Evolutionary conservation across 2,113 vertebrate genomes (phyloP), one percentile per base, ranked within the genome.

Genomic region (Diglossa brunneiventris): DNA sequence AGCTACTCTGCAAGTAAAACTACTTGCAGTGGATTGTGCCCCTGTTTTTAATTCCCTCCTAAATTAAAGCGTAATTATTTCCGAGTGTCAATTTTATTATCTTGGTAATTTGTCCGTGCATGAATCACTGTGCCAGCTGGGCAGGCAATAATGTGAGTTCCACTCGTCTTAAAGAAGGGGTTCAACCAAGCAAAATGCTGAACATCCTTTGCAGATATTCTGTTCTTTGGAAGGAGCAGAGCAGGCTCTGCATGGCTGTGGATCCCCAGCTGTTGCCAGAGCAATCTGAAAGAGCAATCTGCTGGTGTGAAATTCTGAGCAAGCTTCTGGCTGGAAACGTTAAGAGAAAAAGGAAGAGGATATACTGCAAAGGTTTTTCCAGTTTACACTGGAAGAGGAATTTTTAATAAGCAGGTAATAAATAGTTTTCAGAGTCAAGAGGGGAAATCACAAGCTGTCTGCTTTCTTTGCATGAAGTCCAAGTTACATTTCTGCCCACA

Each of bases 31-130:
- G 15, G 50, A 59, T 49, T 70, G 82, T 55, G 42, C 33, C 87
- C 1, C 2, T 28, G 52, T 67, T 83, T 88, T 69, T 77, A 73
- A 94, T 93, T 77, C 63, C 59, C 47, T 81, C 39, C 69, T 93
- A 94, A 91, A 91, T 83, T 62, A 90, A 91, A 94, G 78, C 74
- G 85, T 87, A 87, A 79, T 94, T 73, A 76, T 92, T 96, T 94
- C 59, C 16, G 41, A 94, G 93, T 70, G 62, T 88, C 78, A 69
- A 28, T 85, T 85, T 82, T 80, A 86, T 91, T 93, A 79, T 95
- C 90, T 92, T 67, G 55, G n/a, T 85, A 80, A 79, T 88, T 90
- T 92, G 75, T 63, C 50, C 10, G 4, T 31, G 66, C 47, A 46
- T 79, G 72, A 90, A 78, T 67, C 63, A 7, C 50, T 23, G 2